Evolutionary conservation across 2,797 vertebrate genomes (phyloP).

Genomic region (Monodelphis domestica): DNA sequence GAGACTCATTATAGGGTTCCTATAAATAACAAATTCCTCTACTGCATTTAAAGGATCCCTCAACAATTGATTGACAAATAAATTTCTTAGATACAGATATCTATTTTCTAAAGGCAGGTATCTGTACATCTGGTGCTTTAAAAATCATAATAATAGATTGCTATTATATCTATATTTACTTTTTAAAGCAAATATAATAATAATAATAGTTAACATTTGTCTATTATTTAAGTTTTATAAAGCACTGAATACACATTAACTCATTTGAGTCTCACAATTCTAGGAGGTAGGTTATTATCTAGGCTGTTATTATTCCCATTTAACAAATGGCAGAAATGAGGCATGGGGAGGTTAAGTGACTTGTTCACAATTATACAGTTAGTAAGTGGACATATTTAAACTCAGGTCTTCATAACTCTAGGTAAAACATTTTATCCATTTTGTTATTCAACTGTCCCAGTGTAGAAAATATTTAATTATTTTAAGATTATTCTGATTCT

Average conservation of each 20-base stretch:
- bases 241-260: background rate
- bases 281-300: background rate
- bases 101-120: background rate
- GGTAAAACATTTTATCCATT: background rate
- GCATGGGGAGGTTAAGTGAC: background rate
- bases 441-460: background rate
- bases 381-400: background rate
- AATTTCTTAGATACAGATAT: background rate
- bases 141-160: background rate
- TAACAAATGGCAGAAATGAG: background rate
- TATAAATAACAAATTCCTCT: background rate
- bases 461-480: background rate
- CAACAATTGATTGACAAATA: background rate
- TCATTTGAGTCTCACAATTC: background rate
- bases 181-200: background rate
- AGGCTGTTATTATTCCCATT: background rate
- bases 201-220: background rate
- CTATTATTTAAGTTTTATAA: background rate
- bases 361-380: background rate
- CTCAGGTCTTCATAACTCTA: background rate
- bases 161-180: background rate
- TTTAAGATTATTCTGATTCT: background rate
- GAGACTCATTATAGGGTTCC: background rate
- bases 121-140: background rate
- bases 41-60: background rate